Evolutionary conservation across 2,113 vertebrate species (phyloP).

Genomic region (Lophotis ruficrista): DNA sequence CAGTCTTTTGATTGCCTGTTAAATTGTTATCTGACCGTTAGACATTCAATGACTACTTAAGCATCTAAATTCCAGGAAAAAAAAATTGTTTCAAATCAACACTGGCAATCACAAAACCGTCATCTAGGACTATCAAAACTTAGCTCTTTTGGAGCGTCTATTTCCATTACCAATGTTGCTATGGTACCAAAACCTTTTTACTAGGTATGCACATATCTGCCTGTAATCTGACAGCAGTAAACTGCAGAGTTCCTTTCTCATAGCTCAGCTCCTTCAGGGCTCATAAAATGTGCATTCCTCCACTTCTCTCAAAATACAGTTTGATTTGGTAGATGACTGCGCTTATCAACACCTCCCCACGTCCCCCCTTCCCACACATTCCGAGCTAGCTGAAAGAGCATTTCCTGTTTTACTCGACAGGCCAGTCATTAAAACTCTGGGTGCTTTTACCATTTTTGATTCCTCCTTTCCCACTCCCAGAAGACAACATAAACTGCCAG

Average conservation of each 20-base stretch:
- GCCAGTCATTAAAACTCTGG: neutral
- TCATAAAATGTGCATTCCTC: slow-evolving; percentile 34
- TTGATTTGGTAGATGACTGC: neutral
- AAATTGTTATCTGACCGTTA: neutral
- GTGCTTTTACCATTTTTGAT: neutral
- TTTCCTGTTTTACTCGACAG: neutral
- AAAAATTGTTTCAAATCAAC: neutral
- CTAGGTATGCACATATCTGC: neutral
- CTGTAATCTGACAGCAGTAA: neutral
- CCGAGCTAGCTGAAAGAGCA: neutral
- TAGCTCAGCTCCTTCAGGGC: slow-evolving; percentile 18
- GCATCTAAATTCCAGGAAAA: neutral
- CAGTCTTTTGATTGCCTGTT: neutral
- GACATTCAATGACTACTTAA: neutral
- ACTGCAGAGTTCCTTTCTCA: slow-evolving; percentile 7
- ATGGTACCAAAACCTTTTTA: neutral
- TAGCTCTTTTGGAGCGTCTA: neutral
- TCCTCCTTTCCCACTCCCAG: neutral
- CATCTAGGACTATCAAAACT: neutral
- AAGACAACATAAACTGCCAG: neutral
- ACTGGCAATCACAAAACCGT: neutral
- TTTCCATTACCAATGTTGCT: neutral
- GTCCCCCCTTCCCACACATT: neutral
- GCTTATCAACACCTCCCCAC: neutral
- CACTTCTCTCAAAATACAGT: neutral